These are phyloP conservation scores for Epinephelus cyanopodus DNA, from an alignment of 2,113 vertebrate genomes.

Conservation along the genomic window DNA sequence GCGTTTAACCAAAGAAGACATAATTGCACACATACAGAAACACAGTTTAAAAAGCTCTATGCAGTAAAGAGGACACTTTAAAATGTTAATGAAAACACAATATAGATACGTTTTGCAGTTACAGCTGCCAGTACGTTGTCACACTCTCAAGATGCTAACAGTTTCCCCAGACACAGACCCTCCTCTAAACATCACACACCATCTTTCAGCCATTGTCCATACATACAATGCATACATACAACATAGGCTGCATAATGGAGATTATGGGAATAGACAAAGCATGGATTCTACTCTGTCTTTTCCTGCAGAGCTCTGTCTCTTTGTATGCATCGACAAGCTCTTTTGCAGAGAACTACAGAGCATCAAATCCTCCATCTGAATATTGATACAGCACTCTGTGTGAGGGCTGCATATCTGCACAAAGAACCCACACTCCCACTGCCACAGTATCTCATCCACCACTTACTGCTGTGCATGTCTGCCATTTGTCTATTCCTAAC, in stretches of 20 bases:
- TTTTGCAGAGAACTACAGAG: conserved; percentile 40
- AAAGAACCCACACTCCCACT: conserved; percentile 13
- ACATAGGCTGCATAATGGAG: not conserved
- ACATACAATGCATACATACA: not conserved
- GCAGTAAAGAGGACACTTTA: not conserved
- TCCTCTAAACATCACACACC: too few relatives aligned
- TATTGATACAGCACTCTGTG: conserved; percentile 45
- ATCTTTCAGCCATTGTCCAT: too few relatives aligned
- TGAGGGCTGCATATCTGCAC: conserved; percentile 27
- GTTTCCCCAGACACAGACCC: not conserved
- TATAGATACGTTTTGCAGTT: not conserved
- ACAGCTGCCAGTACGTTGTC: not conserved
- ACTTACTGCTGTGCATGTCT: not conserved
- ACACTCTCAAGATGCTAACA: not conserved
- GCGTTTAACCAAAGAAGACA: not conserved
- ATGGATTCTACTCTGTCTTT: not conserved
- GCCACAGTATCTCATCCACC: conserved; percentile 13
- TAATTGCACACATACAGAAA: not conserved
- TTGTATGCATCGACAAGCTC: conserved; percentile 26
- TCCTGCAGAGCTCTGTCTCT: conserved; percentile 21
- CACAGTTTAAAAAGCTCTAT: not conserved
- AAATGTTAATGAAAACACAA: not conserved
- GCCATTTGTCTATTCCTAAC: not conserved
- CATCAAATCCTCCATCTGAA: conserved; percentile 47
- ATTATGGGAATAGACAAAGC: not conserved